A percentile compares a stretch with the other conserved stretches of the same genome.
Conservation (phyloP, 2,113 vertebrate genomes). For the Canis aureus region DNA sequence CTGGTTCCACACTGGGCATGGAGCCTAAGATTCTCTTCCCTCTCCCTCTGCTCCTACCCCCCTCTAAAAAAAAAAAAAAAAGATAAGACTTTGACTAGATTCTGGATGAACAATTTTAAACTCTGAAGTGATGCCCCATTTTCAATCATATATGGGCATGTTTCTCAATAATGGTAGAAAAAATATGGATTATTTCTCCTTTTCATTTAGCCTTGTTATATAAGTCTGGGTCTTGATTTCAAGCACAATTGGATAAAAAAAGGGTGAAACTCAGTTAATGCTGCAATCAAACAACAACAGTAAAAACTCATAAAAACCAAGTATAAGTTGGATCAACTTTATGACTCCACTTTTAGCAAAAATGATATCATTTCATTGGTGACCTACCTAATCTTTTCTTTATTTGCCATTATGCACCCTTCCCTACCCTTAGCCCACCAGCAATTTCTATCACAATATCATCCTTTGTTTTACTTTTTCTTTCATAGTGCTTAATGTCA, state of each 20-base stretch:
- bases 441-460: neutral
- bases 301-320: neutral
- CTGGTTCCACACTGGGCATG: too few species aligned
- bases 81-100: neutral
- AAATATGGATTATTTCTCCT: neutral
- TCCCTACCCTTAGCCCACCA: neutral
- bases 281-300: neutral
- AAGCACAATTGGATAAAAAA: neutral
- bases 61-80: neutral
- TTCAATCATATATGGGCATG: neutral
- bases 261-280: neutral
- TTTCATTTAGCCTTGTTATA: neutral
- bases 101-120: neutral
- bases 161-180: slow-evolving; percentile 25
- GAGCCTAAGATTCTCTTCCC: too few species aligned
- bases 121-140: slow-evolving; percentile 10
- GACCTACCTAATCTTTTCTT: neutral
- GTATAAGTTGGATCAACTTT: neutral
- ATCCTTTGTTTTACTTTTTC: neutral
- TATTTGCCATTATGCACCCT: neutral
- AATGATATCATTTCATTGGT: neutral
- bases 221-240: neutral
- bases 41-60: neutral
- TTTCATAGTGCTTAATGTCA: neutral
- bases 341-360: neutral